Base-by-base conservation (phyloP, 2,797 vertebrate genomes). In the Falco novaeseelandiae region DNA sequence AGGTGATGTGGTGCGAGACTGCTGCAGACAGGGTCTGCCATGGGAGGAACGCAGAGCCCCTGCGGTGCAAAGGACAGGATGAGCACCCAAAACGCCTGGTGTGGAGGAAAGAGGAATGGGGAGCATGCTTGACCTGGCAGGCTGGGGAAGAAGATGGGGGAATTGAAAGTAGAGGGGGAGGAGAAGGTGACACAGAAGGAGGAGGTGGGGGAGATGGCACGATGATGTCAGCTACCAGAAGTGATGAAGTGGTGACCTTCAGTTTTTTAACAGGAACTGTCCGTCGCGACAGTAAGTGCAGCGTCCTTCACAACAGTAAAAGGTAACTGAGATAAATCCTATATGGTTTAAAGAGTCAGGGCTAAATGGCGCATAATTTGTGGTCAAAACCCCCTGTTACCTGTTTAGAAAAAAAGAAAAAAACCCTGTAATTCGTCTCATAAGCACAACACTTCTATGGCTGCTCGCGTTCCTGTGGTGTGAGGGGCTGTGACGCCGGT, bases 151-250 rank as follows among this genome's bases (percentile, higher is more conserved):
- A 93, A 84, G 82, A 95, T 81, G 85, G 34, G n/a, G 91, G 94
- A 96, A 95, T 34, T 93, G 96, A 96, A 96, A 96, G 87, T 51
- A 73, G 65, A 91, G 76, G 55, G n/a, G 87, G 83, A 92, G 84
- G 82, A 94, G 76, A 85, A 38, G 2, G 13, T 95, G 78, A 93
- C 23, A 40, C 66, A 90, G 80, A 62, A 79, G 66, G 86, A 94
- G 65, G 78, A 76, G 83, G 70, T 77, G 58, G 34, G 10, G 32
- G 55, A 82, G 46, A 62, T 0, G 0, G 32, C 0, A 0, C 0
- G 0, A 32, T 93, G 90, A 89, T 70, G 81, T 90, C 92, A 94
- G 48, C 74, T 77, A 18, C 51, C 77, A 80, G 70, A 85, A 96
- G 46, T 4, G 2, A 78, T 58, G 70, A 76, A 79, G 54, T 71